Evolutionary conservation across 2,888 invertebrate species (phyloP).

Genomic region (Hololepta plana): DNA sequence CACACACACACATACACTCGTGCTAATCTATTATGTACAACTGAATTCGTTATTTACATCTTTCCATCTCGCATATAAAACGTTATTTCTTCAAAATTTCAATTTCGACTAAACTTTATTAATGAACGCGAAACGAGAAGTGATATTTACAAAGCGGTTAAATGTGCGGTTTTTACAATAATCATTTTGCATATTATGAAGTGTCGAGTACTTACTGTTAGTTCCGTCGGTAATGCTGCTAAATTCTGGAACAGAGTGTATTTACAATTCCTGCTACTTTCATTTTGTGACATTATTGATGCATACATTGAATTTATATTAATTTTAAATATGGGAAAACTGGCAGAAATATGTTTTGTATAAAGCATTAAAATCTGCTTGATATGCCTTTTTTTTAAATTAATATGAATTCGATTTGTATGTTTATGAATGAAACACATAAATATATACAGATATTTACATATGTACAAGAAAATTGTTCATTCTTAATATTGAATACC

Average conservation of each 20-base stretch:
- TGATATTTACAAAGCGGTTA: too few species aligned
- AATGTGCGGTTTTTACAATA: too few species aligned
- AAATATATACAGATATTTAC: conserved; percentile 9
- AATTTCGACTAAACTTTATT: too few species aligned
- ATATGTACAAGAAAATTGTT: conserved; percentile 8
- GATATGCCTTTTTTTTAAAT: too few species aligned
- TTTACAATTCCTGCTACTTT: too few species aligned
- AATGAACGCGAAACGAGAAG: too few species aligned
- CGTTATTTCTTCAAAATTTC: too few species aligned
- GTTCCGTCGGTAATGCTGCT: conserved; percentile 62
- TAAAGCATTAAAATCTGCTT: too few species aligned
- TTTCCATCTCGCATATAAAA: neutral
- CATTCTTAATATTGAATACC: conserved; percentile 33
- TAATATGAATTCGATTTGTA: conserved; percentile 10
- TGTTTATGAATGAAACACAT: conserved; percentile 4
- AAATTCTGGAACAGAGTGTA: conserved; percentile 48
- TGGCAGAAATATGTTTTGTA: conserved; percentile 1
- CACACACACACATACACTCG: too few species aligned
- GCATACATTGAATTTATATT: conserved; percentile 14
- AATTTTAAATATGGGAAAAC: neutral
- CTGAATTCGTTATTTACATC: too few species aligned
- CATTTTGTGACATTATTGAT: conserved; percentile 15
- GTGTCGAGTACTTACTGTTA: conserved; percentile 54
- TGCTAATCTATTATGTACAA: too few species aligned
- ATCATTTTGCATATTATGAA: conserved; percentile 1